These are phyloP conservation scores for Junonia oenone DNA, from an alignment of 2,888 invertebrate genomes.

Conservation along the genomic window DNA sequence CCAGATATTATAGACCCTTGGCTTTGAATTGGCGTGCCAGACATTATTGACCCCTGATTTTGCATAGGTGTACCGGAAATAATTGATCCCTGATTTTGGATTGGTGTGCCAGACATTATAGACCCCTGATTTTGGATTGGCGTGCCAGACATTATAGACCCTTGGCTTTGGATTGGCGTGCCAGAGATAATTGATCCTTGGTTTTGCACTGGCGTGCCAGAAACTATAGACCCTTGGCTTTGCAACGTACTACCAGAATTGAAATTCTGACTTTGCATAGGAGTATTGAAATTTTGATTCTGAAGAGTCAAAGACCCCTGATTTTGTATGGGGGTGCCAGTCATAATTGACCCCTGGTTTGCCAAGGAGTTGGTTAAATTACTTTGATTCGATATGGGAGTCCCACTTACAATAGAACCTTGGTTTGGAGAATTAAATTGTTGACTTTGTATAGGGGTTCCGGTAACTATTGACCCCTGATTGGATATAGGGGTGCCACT, in stretches of 20 bases:
- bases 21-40: constrained; percentile 16
- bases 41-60: constrained; percentile 19
- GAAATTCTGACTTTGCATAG: constrained; percentile 8
- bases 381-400: constrained; percentile 12
- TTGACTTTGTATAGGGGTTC: constrained; percentile 28
- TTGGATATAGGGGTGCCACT: constrained; percentile 28
- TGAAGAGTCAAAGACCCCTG: constrained; percentile 2
- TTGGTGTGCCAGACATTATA: not conserved
- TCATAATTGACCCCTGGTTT: constrained; percentile 17
- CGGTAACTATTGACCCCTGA: constrained; percentile 25
- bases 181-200: constrained; percentile 26
- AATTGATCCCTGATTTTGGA: not conserved
- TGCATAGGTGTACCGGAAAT: constrained; percentile 1
- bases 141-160: constrained; percentile 11
- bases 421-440: constrained; percentile 9
- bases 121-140: constrained; percentile 14
- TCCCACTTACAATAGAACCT: constrained; percentile 14
- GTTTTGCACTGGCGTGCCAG: constrained; percentile 24
- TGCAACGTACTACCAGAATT: constrained; percentile 1
- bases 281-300: constrained; percentile 5
- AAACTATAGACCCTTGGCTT: constrained; percentile 27
- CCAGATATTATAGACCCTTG: constrained; percentile 28
- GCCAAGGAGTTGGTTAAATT: constrained; percentile 5
- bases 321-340: constrained; percentile 15
- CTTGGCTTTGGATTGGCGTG: constrained; percentile 17